Evolutionary conservation across 2,113 vertebrate genomes (phyloP).

Genomic region (Pachyramphus minor): DNA sequence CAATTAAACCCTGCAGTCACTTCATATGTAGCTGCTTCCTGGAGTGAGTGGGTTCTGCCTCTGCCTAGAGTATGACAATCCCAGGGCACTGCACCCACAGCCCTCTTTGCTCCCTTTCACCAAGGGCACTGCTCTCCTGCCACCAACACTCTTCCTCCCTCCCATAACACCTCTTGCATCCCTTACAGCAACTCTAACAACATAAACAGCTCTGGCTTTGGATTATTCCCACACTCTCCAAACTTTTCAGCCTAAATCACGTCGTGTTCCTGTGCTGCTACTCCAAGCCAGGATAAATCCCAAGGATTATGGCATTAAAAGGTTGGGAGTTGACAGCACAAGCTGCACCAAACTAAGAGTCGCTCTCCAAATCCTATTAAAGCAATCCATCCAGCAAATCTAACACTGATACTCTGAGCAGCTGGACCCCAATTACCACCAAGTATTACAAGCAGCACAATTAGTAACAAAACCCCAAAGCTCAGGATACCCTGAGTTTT

Average conservation of each 20-base stretch:
- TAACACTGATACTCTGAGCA: slow-evolving; percentile 15
- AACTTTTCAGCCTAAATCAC: neutral
- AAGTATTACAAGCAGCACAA: neutral
- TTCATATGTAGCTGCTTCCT: neutral
- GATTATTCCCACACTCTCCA: neutral
- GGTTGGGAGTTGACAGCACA: neutral
- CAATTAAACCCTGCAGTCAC: neutral
- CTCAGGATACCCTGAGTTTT: neutral
- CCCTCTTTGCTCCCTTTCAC: neutral
- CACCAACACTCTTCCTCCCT: neutral
- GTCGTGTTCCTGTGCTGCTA: neutral
- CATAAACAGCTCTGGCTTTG: neutral
- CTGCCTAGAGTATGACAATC: neutral
- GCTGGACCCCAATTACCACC: slow-evolving; percentile 27
- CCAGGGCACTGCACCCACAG: neutral
- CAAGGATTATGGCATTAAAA: slow-evolving; percentile 27
- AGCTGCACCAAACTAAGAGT: neutral
- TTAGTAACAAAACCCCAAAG: neutral
- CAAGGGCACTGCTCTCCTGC: neutral
- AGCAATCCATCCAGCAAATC: slow-evolving; percentile 10
- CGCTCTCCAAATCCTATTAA: slow-evolving; percentile 38
- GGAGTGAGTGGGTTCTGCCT: neutral
- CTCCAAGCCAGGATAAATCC: neutral
- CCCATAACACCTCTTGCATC: neutral
- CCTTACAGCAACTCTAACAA: neutral